Percentiles rank a stretch among this genome's conserved stretches.
Conservation (phyloP, 2,113 vertebrate species). For the Hystrix cristata region DNA sequence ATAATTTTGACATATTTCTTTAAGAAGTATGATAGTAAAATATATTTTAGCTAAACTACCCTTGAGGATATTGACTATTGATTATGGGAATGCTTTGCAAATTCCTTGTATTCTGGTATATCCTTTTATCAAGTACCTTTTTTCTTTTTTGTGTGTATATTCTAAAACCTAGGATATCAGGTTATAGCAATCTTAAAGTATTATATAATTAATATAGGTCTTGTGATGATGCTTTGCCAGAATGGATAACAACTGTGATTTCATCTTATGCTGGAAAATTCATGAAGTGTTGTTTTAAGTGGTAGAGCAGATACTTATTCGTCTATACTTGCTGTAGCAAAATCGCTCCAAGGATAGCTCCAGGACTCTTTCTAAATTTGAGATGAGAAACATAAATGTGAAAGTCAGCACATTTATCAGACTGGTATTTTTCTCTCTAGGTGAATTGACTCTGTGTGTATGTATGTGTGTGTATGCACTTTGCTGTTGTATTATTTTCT, state of each 20-base stretch:
- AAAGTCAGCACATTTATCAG: conserved; percentile 40
- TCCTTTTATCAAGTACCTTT: background rate
- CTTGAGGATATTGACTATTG: background rate
- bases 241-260: conserved; percentile 27
- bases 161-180: background rate
- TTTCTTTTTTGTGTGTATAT: background rate
- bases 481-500: background rate
- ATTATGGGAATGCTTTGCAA: background rate
- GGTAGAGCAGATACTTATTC: background rate
- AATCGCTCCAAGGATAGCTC: conserved; percentile 21
- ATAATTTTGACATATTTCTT: background rate
- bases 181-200: background rate
- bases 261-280: conserved; percentile 32
- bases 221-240: background rate
- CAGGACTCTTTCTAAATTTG: conserved; percentile 24
- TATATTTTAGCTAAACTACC: background rate
- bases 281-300: background rate
- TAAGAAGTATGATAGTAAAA: background rate
- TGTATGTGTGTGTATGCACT: background rate
- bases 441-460: background rate
- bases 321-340: background rate
- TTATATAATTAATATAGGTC: conserved; percentile 43
- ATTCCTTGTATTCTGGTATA: background rate
- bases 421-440: background rate
- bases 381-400: conserved; percentile 36